A percentile compares a stretch with the other conserved stretches of the same genome.
phyloP scores from a whole-genome alignment of 2,113 vertebrate genomes.

The Charina bottae region DNA sequence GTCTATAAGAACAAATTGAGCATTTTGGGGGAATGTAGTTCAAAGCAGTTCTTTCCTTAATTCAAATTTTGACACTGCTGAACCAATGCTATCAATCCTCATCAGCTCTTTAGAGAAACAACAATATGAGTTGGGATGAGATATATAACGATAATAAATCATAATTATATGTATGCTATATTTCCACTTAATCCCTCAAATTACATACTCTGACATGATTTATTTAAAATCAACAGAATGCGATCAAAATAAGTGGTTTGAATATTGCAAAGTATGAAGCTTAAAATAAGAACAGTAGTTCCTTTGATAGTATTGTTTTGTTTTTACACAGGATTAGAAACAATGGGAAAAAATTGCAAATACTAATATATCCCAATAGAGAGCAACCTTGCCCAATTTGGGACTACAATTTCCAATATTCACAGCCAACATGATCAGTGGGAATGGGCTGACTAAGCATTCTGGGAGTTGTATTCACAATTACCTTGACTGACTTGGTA shows the following conservation, averaged over 20 bases:
- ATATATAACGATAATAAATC: conserved; percentile 9
- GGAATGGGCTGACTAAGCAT: not conserved
- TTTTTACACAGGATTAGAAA: not conserved
- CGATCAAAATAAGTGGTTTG: not conserved
- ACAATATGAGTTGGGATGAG: not conserved
- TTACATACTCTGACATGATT: not conserved
- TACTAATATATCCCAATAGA: not conserved
- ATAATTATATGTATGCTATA: not conserved
- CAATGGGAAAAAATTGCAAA: not conserved
- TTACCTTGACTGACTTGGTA: not conserved
- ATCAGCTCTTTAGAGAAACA: not conserved
- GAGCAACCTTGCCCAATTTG: not conserved
- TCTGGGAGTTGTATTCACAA: not conserved
- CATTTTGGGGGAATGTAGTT: not conserved
- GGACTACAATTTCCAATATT: not conserved
- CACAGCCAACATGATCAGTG: not conserved
- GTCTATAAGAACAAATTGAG: conserved; percentile 18
- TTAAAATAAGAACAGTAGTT: not conserved
- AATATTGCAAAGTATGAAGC: not conserved
- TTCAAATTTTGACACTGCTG: not conserved
- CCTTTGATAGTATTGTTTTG: not conserved
- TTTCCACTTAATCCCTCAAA: not conserved
- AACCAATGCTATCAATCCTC: not conserved
- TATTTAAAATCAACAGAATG: not conserved
- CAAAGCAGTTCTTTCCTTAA: conserved; percentile 1